These are phyloP conservation scores for Crocuta crocuta DNA, from an alignment of 2,113 vertebrate genomes.

Conservation along the genomic window DNA sequence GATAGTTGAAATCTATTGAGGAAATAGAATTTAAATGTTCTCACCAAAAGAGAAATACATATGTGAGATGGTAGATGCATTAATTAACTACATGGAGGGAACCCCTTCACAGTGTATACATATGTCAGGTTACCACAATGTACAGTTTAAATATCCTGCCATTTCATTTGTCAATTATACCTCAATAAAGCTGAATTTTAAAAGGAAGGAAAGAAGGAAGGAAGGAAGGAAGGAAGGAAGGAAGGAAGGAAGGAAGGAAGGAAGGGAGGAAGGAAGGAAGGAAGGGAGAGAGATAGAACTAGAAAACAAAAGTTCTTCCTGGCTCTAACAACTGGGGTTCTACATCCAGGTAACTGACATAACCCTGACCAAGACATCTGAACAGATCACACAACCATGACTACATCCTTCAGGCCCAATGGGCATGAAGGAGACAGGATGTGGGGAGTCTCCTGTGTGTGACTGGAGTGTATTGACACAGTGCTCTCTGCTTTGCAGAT, in stretches of 20 bases:
- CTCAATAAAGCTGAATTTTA: background rate
- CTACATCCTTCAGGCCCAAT: background rate
- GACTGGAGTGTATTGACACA: background rate
- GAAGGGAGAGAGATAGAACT: background rate
- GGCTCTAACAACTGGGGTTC: background rate
- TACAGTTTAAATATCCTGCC: background rate
- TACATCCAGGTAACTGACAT: background rate
- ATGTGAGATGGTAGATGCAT: background rate
- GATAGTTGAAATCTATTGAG: background rate
- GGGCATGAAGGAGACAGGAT: background rate
- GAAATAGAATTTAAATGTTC: background rate
- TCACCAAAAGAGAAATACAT: background rate
- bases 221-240: background rate
- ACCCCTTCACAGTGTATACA: background rate
- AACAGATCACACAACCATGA: background rate
- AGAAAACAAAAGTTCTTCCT: background rate
- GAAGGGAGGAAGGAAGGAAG: background rate
- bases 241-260: background rate
- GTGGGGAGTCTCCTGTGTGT: too few relatives aligned
- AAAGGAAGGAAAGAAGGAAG: background rate
- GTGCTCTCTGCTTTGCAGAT: background rate
- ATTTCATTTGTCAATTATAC: background rate
- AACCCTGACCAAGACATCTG: background rate
- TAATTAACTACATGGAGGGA: too few relatives aligned
- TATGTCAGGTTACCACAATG: background rate